Base-by-base conservation (phyloP, 2,113 vertebrate species). In the Sylvia atricapilla region DNA sequence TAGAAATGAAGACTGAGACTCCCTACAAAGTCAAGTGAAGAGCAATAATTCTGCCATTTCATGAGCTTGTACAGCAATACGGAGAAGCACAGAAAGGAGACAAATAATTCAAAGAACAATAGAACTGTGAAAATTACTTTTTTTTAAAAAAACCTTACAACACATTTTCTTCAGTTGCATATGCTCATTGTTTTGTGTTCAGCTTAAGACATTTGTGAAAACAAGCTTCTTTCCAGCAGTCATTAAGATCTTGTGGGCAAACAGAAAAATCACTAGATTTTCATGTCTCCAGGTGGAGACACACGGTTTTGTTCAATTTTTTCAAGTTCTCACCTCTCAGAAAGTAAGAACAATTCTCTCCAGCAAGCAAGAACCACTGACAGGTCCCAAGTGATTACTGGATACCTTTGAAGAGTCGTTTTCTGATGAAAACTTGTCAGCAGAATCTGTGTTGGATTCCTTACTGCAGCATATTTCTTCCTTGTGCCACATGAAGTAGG, bases 81-180 rank as follows among this genome's bases (percentile, higher is more conserved):
- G 13, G 30, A 89, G 72, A 85, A 88, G 27, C 7, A 47, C 14
- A 59, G 30, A 68, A 95, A 66, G 74, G 43, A 76, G 37, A 17
- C 9, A 66, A 74, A 76, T 28, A 64, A 28, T n/a, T 81, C 37
- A 49, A 69, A 91, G 41, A 73, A 49, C 24, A 83, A 66, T 10
- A 84, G 20, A 82, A 78, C 52, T 21, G 31, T 68, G 67, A 95
- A 82, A 72, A 72, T 6, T 25, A 19, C 33, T 6, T 25, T 35
- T 66, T 59, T 56, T 41, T 11, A 1, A 15, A 52, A 52, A 37
- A 37, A 37, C 10, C 15, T 58, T 47, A 39, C 24, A 55, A 46
- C 0, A 0, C 5, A 21, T 73, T 94, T 87, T 43, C 50, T 83
- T 88, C 75, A n/a, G 23, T 46, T 6, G 5, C 1, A 0, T 55